phyloP scores from a whole-genome alignment of 2,888 invertebrate genomes.

The Idaea biselata region DNA sequence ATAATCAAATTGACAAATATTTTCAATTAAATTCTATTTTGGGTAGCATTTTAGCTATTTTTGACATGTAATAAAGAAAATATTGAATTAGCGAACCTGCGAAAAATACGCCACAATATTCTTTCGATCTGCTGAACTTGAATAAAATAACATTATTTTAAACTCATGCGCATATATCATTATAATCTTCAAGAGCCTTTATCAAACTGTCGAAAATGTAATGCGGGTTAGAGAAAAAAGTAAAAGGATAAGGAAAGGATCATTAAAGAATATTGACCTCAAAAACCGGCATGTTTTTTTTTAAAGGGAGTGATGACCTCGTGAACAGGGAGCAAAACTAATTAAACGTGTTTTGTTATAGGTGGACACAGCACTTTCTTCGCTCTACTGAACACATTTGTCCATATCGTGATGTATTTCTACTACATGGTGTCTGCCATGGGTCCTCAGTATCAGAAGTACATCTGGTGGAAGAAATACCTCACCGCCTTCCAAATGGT shows the following conservation, averaged over 20 bases:
- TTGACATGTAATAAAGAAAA: neutral
- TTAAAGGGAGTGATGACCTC: neutral
- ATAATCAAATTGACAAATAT: constrained; percentile 24
- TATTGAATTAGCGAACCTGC: neutral
- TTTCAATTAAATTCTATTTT: constrained; percentile 2
- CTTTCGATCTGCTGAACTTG: neutral
- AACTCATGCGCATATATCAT: neutral
- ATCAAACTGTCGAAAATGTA: neutral
- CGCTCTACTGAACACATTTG: constrained; percentile 95
- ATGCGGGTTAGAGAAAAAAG: neutral
- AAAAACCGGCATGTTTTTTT: neutral
- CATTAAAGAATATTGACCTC: neutral
- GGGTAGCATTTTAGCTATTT: neutral
- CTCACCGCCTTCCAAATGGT: constrained; percentile 97
- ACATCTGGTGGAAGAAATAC: constrained; percentile 99
- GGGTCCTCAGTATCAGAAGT: constrained; percentile 95
- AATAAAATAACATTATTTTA: neutral
- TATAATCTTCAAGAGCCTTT: neutral
- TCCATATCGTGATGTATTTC: constrained; percentile 98
- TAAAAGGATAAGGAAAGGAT: constrained; percentile 2
- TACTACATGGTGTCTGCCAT: constrained; percentile 97
- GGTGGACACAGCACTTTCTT: constrained; percentile 99
- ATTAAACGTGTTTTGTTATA: constrained; percentile 52
- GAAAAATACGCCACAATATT: neutral
- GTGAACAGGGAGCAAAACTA: neutral